These are phyloP conservation scores for Pseudotriccus pelzelni DNA, from an alignment of 2,797 vertebrate genomes.

Conservation along the genomic window DNA sequence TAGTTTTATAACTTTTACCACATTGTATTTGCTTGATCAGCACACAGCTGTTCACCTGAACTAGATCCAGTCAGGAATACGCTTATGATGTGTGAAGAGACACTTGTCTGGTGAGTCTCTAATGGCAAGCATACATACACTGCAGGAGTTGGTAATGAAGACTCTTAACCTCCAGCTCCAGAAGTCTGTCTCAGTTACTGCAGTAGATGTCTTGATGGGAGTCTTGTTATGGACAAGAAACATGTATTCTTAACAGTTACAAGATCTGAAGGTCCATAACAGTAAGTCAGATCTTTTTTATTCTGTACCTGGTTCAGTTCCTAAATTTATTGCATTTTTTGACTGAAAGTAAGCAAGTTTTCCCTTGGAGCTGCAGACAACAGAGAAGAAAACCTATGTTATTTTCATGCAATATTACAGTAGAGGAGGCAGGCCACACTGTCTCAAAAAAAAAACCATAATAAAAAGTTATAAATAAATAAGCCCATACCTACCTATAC, in stretches of 20 bases:
- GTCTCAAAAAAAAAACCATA: neutral
- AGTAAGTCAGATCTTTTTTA: neutral
- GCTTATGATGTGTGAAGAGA: neutral
- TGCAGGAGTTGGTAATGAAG: neutral
- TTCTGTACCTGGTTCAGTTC: neutral
- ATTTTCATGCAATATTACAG: neutral
- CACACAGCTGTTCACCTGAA: neutral
- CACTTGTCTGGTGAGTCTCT: fast-evolving
- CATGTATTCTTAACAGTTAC: neutral
- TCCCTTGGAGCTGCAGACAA: neutral
- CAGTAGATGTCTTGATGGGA: neutral
- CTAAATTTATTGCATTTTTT: neutral
- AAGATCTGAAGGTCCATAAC: neutral
- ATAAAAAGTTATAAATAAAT: neutral
- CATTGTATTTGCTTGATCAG: neutral
- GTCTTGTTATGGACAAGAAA: neutral
- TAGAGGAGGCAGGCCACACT: neutral
- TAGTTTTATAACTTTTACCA: neutral
- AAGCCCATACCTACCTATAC: neutral
- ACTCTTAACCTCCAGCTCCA: neutral
- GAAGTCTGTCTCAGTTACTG: neutral
- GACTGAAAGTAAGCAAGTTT: neutral
- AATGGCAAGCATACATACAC: neutral
- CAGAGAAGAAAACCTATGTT: neutral
- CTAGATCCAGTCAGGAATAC: neutral